Evolutionary conservation across 2,113 vertebrate genomes (phyloP).

Genomic region (Hemiscyllium ocellatum): DNA sequence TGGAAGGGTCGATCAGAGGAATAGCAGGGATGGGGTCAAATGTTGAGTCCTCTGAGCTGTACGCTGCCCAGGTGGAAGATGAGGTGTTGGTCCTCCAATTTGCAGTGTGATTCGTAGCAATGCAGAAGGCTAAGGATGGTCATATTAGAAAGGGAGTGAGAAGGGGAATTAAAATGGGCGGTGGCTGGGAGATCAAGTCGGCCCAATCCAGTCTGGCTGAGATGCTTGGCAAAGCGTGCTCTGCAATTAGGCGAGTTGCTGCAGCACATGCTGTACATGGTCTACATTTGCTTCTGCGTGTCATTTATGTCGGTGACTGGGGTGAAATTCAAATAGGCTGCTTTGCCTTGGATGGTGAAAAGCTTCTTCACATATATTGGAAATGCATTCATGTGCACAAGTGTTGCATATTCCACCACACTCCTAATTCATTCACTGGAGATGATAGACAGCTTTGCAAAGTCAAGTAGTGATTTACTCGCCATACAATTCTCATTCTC

Average conservation of each 20-base stretch:
- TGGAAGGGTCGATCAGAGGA: too few species aligned
- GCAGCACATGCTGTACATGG: background rate
- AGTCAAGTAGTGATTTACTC: background rate
- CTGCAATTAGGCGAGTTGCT: background rate
- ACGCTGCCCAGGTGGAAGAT: too few species aligned
- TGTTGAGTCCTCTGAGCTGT: too few species aligned
- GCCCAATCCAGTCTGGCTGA: too few species aligned
- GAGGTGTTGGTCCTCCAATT: too few species aligned
- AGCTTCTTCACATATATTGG: background rate
- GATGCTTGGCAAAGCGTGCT: too few species aligned
- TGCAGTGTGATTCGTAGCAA: too few species aligned
- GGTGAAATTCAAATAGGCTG: background rate
- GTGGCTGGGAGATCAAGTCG: too few species aligned
- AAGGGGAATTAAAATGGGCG: too few species aligned
- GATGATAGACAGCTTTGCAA: background rate
- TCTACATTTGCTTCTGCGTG: background rate
- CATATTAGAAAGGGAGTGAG: too few species aligned
- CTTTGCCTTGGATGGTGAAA: background rate
- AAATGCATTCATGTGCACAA: background rate
- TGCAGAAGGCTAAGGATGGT: too few species aligned
- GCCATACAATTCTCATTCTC: background rate
- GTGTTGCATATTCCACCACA: background rate
- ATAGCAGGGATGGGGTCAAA: too few species aligned
- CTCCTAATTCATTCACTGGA: background rate
- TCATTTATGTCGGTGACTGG: background rate